Conservation (phyloP, 2,797 vertebrate species). For the Gymnoscopelus microlampas region DNA sequence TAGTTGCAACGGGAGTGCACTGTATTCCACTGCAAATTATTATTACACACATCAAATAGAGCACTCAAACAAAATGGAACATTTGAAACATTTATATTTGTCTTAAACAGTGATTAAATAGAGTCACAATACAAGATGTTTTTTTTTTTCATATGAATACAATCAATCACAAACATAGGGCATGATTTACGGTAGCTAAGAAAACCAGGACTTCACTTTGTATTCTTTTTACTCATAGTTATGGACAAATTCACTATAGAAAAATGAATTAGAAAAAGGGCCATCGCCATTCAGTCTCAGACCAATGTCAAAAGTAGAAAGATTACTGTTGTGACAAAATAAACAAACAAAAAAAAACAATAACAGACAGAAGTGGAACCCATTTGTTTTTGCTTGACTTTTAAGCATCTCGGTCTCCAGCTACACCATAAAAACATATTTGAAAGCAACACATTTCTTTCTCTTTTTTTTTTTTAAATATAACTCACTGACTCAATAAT, state of each 20-base stretch:
- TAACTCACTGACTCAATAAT: constrained; percentile 47
- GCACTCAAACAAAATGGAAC: constrained; percentile 66
- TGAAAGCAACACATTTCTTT: constrained; percentile 52
- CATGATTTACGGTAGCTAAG: constrained; percentile 52
- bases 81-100: constrained; percentile 76
- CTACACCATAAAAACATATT: constrained; percentile 62
- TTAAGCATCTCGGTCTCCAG: constrained; percentile 36
- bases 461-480: too few relatives aligned
- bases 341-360: constrained; percentile 40
- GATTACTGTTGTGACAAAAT: constrained; percentile 32
- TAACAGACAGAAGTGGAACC: constrained; percentile 37
- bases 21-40: constrained; percentile 66
- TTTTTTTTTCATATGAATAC: constrained; percentile 58
- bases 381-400: constrained; percentile 64
- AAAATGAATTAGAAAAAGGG: constrained; percentile 28
- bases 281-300: constrained; percentile 14
- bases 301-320: constrained; percentile 11
- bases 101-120: constrained; percentile 73
- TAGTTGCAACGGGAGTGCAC: constrained; percentile 69
- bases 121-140: not conserved
- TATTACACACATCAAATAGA: constrained; percentile 74
- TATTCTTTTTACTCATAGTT: constrained; percentile 45
- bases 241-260: constrained; percentile 47
- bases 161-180: constrained; percentile 71
- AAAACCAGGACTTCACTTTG: constrained; percentile 55